Evolutionary conservation across 1,140 invertebrate species (phyloP).

Genomic region (Gyrodactylus salaris): DNA sequence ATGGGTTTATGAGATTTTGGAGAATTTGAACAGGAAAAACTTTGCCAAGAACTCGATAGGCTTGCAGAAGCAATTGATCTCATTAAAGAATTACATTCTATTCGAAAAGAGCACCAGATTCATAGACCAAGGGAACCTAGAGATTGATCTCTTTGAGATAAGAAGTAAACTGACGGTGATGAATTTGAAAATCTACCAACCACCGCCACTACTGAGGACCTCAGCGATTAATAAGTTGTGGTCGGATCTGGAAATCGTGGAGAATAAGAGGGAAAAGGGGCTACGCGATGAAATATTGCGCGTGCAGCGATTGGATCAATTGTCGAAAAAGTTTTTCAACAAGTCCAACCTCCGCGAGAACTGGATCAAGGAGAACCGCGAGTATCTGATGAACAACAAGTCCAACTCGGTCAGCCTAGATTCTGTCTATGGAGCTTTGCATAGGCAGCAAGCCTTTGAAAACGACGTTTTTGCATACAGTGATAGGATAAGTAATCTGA

Average conservation of each 20-base stretch:
- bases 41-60: slow-evolving; percentile 79
- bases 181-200: slow-evolving; percentile 80
- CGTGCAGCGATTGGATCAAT: slow-evolving; percentile 88
- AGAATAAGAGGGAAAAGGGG: slow-evolving; percentile 81
- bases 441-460: slow-evolving; percentile 97
- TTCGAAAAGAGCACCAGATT: slow-evolving; percentile 86
- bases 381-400: slow-evolving; percentile 56
- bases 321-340: slow-evolving; percentile 84
- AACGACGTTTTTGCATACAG: slow-evolving; percentile 97
- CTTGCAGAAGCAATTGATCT: slow-evolving; percentile 65
- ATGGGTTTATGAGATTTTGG: slow-evolving; percentile 85
- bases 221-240: slow-evolving; percentile 95
- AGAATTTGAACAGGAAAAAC: slow-evolving; percentile 51
- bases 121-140: slow-evolving; percentile 76
- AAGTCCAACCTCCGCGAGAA: slow-evolving; percentile 97
- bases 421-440: slow-evolving; percentile 82
- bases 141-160: slow-evolving; percentile 74
- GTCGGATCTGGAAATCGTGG: slow-evolving; percentile 86
- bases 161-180: slow-evolving; percentile 92
- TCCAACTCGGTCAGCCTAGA: slow-evolving; percentile 29
- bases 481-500: slow-evolving; percentile 84
- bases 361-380: slow-evolving; percentile 81
- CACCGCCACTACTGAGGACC: slow-evolving; percentile 82
- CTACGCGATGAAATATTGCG: slow-evolving; percentile 50
- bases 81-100: slow-evolving; percentile 84